phyloP scores from a whole-genome alignment of 2,797 vertebrate genomes.

The Sebastes nivosus region DNA sequence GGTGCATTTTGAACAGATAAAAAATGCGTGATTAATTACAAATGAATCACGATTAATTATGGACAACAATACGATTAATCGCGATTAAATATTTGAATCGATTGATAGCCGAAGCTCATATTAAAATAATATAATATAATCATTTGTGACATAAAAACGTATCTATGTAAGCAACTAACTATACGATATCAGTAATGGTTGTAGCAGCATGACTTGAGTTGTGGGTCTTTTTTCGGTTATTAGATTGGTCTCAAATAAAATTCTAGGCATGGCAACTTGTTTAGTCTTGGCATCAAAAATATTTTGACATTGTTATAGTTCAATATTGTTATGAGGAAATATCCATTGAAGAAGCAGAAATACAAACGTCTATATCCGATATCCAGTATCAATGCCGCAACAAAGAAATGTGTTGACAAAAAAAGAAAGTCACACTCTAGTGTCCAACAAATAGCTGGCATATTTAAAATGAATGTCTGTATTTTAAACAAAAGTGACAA shows the following conservation, averaged over 20 bases:
- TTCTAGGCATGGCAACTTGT: no score
- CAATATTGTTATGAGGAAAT: background rate
- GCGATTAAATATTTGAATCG: no score
- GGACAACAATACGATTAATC: no score
- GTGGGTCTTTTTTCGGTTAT: background rate
- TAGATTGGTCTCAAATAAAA: no score
- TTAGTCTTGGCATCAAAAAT: no score
- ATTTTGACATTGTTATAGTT: background rate
- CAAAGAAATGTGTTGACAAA: background rate
- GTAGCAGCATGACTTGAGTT: background rate
- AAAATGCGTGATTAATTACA: no score
- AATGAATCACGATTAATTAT: no score
- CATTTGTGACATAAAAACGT: no score
- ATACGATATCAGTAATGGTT: background rate
- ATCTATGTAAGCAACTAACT: background rate
- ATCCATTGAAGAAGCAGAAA: background rate
- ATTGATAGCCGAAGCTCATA: rapidly evolving
- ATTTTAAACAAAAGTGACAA: background rate
- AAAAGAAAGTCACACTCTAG: background rate
- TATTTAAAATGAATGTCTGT: background rate
- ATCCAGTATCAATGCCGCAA: no score
- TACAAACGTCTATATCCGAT: background rate
- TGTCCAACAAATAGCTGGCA: background rate
- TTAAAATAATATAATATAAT: no score
- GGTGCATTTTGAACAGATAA: no score